Evolutionary conservation across 2,888 invertebrate genomes (phyloP), one percentile per base, ranked within the genome.

Genomic region (Leptinotarsa tumamoca): DNA sequence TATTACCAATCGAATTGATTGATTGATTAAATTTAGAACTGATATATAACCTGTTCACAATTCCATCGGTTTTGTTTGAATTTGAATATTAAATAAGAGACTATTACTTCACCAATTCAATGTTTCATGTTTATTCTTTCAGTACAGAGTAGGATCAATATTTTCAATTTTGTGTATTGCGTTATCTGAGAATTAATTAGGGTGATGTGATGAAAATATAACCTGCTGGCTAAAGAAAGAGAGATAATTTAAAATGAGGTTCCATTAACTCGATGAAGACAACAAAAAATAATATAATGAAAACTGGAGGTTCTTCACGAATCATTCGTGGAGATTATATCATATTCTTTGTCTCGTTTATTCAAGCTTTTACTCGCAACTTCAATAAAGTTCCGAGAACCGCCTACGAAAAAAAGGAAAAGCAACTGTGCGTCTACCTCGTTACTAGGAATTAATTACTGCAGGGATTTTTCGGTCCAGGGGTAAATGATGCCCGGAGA

Each of bases 391-490:
- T 72, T 72, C 67, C 73, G 76, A 75, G 68, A 67, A 74, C 74
- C 50, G n/a, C 68, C 43, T 63, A 17, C 52, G 33, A 33, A 7
- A 18, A 61, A 43, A 52, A 15, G 43, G 33, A 49, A 49, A 14
- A 52, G 63, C 49, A 67, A 33, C 56, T 50, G 43, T 10, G 17
- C 5, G 23, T 61, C 33, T 63, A 63, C 73, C 61, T 71, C 54
- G 72, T 78, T 80, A 81, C 80, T 75, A 79, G 77, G 81, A 81
- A 82, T 81, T 82, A 82, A 82, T 82, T 82, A 82, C 75, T 72
- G 75, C 72, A 75, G 80, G 80, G 81, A 80, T 63, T 80, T 81
- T 80, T 78, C 71, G 78, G 79, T 78, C 77, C 75, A 73, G 75
- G 76, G 79, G 78, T 17, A 67, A 71, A 50, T 67, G 68, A 67